Evolutionary conservation across 2,888 invertebrate species (phyloP), one percentile per base, ranked within the genome.

Genomic region (Ditylenchus weischeri): DNA sequence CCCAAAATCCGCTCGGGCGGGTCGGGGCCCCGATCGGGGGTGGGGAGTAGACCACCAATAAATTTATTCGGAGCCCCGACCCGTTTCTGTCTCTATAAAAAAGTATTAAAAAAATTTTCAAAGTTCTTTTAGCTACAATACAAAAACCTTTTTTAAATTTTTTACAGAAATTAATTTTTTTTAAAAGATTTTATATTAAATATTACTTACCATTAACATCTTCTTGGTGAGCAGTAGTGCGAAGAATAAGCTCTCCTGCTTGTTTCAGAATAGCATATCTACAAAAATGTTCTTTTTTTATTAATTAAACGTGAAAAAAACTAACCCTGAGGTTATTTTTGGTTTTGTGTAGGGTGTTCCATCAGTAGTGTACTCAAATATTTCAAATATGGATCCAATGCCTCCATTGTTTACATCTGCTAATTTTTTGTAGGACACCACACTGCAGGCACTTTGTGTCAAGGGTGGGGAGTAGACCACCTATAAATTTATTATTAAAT

Each of bases 291-390:
- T 13, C 1, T 43, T 43, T 43, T 13, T 43, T 43, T 8, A 43
- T 8, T 6, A 2, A 43, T 13, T 13, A 2, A 15, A 8, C 43
- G 8, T 43, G 11, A 43, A 15, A 43, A 38, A 43, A 43, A 8
- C 43, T 13, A 13, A 43, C 43, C 83, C 83, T 36, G 79, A 79
- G 18, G 78, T 78, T 69, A 83, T 83, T 62, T 75, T 76, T 18
- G 83, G 82, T 66, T 79, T 78, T 69, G 78, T 80, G 68, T 78
- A 82, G 36, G 82, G 83, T 19, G 81, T 83, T 58, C 82, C 83
- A 62, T 81, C 83, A n/a, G 82, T 83, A 10, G 80, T 78, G 75
- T 83, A 83, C 72, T 83, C 82, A 69, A 83, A 83, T 51, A 80
- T 77, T 61, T 83, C 81, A 69, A 83, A 80, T 63, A 83, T 76